phyloP scores from a whole-genome alignment of 2,113 vertebrate genomes.

The Mixornis gularis region DNA sequence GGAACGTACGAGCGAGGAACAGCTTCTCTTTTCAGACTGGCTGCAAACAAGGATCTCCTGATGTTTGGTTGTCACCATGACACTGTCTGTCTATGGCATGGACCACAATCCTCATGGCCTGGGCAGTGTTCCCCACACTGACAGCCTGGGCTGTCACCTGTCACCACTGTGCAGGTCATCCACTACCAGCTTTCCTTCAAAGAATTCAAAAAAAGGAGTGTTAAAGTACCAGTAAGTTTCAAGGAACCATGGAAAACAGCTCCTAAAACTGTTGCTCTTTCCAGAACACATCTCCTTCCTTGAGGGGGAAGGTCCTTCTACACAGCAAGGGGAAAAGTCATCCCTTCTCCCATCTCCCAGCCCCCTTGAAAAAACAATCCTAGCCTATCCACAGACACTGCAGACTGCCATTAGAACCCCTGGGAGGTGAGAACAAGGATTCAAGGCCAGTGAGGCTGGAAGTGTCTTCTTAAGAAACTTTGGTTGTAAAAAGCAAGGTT shows the following conservation, averaged over 20 bases:
- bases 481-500: constrained; percentile 58
- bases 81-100: background rate
- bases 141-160: background rate
- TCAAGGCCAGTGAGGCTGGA: constrained; percentile 36
- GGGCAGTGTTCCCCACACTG: background rate
- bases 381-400: background rate
- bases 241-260: background rate
- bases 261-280: background rate
- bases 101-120: background rate
- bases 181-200: background rate
- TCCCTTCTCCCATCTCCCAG: background rate
- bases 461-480: constrained; percentile 65
- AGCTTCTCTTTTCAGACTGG: constrained; percentile 42
- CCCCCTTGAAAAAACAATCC: background rate
- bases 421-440: background rate
- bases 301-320: background rate
- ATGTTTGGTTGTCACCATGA: background rate
- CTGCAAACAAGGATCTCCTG: constrained; percentile 59
- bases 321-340: background rate
- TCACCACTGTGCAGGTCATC: background rate
- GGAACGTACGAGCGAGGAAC: background rate
- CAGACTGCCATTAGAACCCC: background rate
- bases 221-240: background rate
- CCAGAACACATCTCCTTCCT: background rate
- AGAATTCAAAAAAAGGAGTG: background rate